Evolutionary conservation across 2,888 invertebrate genomes (phyloP), one percentile per base, ranked within the genome.

Genomic region (Mechanitis mazaeus): DNA sequence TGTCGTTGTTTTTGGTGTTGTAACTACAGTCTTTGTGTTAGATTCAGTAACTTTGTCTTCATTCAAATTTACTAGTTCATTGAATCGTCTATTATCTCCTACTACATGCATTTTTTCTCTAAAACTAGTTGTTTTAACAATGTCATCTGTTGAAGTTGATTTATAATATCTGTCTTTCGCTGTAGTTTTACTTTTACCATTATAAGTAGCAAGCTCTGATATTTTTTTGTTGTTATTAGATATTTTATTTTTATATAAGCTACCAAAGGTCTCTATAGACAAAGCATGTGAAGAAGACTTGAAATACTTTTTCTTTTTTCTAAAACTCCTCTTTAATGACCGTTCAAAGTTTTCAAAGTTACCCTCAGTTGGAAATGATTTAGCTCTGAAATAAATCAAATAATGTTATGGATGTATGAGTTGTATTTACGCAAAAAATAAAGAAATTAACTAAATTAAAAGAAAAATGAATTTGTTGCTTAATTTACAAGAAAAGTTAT

Each of bases 221-320:
- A 1, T 35, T 38, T 38, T 35, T 11, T 38, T 11, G 31, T 50
- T 50, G 12, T 50, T 20, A 4, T 33, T 31, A 4, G 12, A 3
- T 53, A 12, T 33, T 45, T 54, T 60, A 20, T 33, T 45, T 55
- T 60, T 61, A 31, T 61, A 59, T 50, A 67, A 55, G 56, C 56
- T 65, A 20, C 67, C 67, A 38, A 66, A 66, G n/a, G 62, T 46
- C 38, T 64, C 67, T 31, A 55, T 7, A 3, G 68, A 66, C 2
- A 33, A 35, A 45, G 35, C n/a, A 6, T 60, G 9, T 12, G 53
- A 33, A 9, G 42, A 35, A 9, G 28, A 28, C 5, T 55, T 58
- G 6, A 5, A 3, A 2, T 58, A 31, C 33, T 12, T 55, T 33
- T 45, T 54, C 6, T 20, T 33, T 38, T 38, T 46, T 5, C 3